Base-by-base conservation (phyloP, 2,797 vertebrate genomes). In the Syncerus caffer region DNA sequence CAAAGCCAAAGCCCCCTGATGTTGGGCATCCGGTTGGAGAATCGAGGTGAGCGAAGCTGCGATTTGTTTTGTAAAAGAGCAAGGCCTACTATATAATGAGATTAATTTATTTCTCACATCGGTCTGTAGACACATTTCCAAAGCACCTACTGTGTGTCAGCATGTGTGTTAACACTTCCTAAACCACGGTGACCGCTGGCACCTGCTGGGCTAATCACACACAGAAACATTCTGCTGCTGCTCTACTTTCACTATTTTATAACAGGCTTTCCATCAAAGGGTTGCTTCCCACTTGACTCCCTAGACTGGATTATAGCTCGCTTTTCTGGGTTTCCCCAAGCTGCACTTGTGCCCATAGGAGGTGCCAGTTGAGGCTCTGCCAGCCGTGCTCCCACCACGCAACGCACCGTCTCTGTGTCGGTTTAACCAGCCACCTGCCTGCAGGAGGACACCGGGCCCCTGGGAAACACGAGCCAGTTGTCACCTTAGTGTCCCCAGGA, bases 381-480 rank as follows among this genome's bases (percentile, higher is more conserved):
- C 76, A 5, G 51, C 34, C 15, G 74, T 45, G 38, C 4, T 58
- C 42, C 92, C 10, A 6, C 2, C 2, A 5, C 9, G 1, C 0
- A 17, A 7, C n/a, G 31, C 31, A 17, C 4, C 4, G 1, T 23
- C 1, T 7, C 42, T 1, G 29, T 1, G 31, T 6, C 0, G 0
- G 47, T 79, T 11, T 53, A 25, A 15, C 60, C 16, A 29, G 38
- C 57, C 16, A 0, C 58, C 17, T n/a, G 50, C 34, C 21, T 15
- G 5, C 34, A 9, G 53, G 29, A 67, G 64, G 62, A 88, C 71
- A 3, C 1, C 0, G 12, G 23, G 19, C 31, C 31, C 62, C 42
- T 34, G 7, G 60, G 27, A 57, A 79, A n/a, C 42, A 10, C 0
- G 3, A 58, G 27, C 82, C 12, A 27, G 29, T 16, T 71, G 91